Base-by-base conservation (phyloP, 2,113 vertebrate species). In the Trogon surrucura region DNA sequence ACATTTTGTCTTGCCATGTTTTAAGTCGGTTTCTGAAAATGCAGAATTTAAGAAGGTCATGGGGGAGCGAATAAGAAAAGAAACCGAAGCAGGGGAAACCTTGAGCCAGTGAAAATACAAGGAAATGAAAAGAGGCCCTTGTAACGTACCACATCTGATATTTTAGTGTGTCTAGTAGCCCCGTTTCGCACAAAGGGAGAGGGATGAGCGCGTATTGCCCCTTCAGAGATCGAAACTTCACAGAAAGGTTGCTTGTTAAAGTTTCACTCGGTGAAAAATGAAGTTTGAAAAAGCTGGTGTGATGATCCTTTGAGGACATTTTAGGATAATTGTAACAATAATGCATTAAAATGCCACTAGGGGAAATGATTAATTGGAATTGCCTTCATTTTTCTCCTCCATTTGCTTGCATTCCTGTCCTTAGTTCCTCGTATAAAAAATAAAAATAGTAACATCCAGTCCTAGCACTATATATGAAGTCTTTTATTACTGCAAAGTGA, bases 281-380 rank as follows among this genome's bases (percentile, higher is more conserved):
- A 97, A 95, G 44, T 85, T 82, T 79, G 82, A 16, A 84, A 80
- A 94, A 96, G 91, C 95, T 97, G 83, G 75, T 91, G 60, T 96
- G 91, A 53, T 86, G 97, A 95, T 97, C 94, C 95, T 97, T 95
- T 96, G 95, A 97, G 96, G 96, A 92, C 96, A 84, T 97, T 96
- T 96, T 96, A 94, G 96, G 98, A 95, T 98, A 98, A 98, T 97
- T 98, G 96, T 97, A 98, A 98, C 97, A 97, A 95, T 97, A 98
- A 98, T 97, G 96, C 97, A 98, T 99, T 98, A 98, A 98, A 95
- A 96, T 97, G 98, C 98, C 98, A 96, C 84, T 29, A 30, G 79
- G 86, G 77, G 62, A 74, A 92, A 96, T 98, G 98, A 98, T 98
- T 98, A 97, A 99, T 98, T 98, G 98, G 96, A 93, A 95, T 95